Base-by-base conservation (phyloP, 2,797 vertebrate genomes). In the Galago senegalensis region DNA sequence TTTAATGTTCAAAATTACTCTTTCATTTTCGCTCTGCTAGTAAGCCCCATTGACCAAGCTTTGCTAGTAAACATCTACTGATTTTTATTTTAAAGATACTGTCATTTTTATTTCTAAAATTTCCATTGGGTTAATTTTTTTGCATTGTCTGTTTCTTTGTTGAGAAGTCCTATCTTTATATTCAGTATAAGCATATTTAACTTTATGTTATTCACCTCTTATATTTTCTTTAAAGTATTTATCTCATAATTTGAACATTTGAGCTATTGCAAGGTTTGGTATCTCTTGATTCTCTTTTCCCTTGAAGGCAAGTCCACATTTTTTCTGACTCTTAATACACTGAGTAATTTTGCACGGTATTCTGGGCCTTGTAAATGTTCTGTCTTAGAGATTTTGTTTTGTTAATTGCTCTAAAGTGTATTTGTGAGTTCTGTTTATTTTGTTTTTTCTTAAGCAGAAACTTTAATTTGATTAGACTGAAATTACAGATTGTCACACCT, bases 51-150 rank as follows among this genome's bases (percentile, higher is more conserved):
- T 49, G 49, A 49, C 49, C 14, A 49, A 14, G 49, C 49, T 49
- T 13, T 49, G 49, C 49, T 14, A 49, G 49, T 49, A 49, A 49
- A 49, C 14, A 83, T 40, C 21, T 9, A 60, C 4, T 79, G 25
- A 20, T 43, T 87, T 89, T 40, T 34, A 81, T 72, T 37, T 65
- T 63, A 27, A 27, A 69, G 25, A 56, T 86, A 72, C 2, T 85
- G 3, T 43, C n/a, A 25, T 93, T 87, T 72, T 85, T 21, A 87
- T 53, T 83, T 95, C 7, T 89, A 73, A 91, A 76, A 69, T 92
- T 67, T 72, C 29, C 61, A 46, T 27, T 76, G 56, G 31, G 0
- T 46, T 69, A 16, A 16, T 58, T 63, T 84, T 83, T 70, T 81
- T 93, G 49, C 10, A 81, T 61, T 87, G 67, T 75, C 4, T 76